These are phyloP conservation scores for Glaucidium brasilianum DNA, from an alignment of 2,113 vertebrate species.

Conservation along the genomic window DNA sequence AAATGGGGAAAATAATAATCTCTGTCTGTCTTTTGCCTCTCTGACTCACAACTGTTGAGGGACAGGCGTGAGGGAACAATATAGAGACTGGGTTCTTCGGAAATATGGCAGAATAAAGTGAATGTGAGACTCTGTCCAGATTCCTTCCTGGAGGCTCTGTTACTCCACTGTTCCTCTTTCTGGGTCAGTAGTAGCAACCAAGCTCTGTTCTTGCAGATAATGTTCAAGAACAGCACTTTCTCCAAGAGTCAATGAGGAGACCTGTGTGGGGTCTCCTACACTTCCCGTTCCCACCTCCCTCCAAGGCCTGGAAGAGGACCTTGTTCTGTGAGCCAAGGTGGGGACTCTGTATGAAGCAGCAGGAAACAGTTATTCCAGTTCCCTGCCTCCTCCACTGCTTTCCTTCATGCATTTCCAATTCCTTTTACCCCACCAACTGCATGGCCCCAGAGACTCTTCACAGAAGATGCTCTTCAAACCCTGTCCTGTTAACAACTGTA, in stretches of 20 bases:
- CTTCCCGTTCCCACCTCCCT: neutral
- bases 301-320: neutral
- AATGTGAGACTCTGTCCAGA: neutral
- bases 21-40: neutral
- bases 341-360: neutral
- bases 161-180: neutral
- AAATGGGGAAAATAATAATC: neutral
- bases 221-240: neutral
- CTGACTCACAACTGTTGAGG: neutral
- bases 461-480: neutral
- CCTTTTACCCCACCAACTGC: neutral
- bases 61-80: neutral
- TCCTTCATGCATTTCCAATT: neutral
- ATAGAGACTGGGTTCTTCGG: neutral
- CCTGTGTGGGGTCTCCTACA: neutral
- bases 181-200: neutral
- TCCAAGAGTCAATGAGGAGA: neutral
- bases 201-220: neutral
- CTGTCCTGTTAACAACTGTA: neutral
- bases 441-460: neutral
- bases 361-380: neutral
- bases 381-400: neutral
- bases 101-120: neutral
- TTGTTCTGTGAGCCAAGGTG: rapidly evolving
- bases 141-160: neutral